A percentile compares a stretch with the other conserved stretches of the same genome.
Conservation (phyloP, 92 coral and sea anemone species). For the Phenganax subtilis region DNA sequence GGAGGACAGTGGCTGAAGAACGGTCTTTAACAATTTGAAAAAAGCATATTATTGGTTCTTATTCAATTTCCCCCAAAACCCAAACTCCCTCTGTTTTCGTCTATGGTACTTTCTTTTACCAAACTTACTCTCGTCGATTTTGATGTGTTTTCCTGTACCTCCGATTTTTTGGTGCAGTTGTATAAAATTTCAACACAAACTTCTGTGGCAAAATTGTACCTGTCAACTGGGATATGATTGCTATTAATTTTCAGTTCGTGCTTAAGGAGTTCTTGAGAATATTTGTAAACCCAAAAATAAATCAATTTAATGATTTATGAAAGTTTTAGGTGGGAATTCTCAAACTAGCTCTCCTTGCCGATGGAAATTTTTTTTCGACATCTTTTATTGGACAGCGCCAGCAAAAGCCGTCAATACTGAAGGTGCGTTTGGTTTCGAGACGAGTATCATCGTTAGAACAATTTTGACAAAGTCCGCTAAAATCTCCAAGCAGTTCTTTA, state of each 20-base stretch:
- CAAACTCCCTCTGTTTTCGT: conserved; percentile 31
- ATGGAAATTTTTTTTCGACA: background rate
- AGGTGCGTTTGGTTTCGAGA: background rate
- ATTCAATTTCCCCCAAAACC: conserved; percentile 37
- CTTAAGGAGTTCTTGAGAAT: background rate
- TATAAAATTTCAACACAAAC: conserved; percentile 23
- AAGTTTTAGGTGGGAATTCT: background rate
- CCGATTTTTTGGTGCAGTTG: conserved; percentile 24
- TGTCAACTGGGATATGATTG: no score
- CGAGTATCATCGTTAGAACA: background rate
- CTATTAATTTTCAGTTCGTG: no score
- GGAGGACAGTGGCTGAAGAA: background rate
- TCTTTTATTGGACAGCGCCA: background rate
- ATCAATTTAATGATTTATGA: background rate
- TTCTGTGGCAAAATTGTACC: conserved; percentile 19
- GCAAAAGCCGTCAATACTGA: background rate
- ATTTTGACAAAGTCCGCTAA: background rate
- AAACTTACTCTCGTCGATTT: conserved; percentile 38
- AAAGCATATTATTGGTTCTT: conserved; percentile 31
- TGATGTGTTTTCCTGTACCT: conserved; percentile 37
- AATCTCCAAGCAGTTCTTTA: no score
- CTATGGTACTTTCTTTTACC: conserved; percentile 21
- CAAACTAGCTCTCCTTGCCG: background rate
- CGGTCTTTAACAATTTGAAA: conserved; percentile 36
- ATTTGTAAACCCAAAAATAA: background rate